Percentiles rank a stretch among this genome's conserved stretches.
Conservation (phyloP, 1,140 invertebrate species). For the Diabrotica virgifera region DNA sequence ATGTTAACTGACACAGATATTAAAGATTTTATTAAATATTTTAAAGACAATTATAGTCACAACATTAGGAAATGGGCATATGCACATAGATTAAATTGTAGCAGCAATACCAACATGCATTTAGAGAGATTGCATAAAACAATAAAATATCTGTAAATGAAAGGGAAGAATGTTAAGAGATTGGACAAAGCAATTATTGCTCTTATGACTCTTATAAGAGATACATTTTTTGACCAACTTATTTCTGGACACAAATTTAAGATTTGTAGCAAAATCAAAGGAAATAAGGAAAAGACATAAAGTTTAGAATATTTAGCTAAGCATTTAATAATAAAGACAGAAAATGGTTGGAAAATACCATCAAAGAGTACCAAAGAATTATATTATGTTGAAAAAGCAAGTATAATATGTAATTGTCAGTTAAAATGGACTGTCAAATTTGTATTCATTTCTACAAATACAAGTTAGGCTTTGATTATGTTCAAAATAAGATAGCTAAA, state of each 20-base stretch:
- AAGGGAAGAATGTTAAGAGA: conserved; percentile 16
- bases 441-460: no score
- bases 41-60: conserved; percentile 20
- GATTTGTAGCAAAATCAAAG: conserved; percentile 1
- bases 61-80: conserved; percentile 20
- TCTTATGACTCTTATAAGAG: conserved; percentile 21
- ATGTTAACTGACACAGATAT: no score
- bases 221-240: conserved; percentile 21
- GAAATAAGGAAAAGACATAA: background rate
- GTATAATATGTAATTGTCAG: conserved; percentile 18
- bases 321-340: background rate
- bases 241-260: background rate
- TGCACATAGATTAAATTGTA: conserved; percentile 17
- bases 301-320: background rate
- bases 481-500: no score
- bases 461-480: no score
- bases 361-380: background rate
- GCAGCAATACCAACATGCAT: no score
- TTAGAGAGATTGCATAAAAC: no score
- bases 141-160: no score
- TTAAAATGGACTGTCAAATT: no score
- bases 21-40: no score
- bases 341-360: background rate
- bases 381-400: conserved; percentile 19
- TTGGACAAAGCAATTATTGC: conserved; percentile 21